Evolutionary conservation across 2,888 invertebrate species (phyloP).

Genomic region (Tholera decimalis): DNA sequence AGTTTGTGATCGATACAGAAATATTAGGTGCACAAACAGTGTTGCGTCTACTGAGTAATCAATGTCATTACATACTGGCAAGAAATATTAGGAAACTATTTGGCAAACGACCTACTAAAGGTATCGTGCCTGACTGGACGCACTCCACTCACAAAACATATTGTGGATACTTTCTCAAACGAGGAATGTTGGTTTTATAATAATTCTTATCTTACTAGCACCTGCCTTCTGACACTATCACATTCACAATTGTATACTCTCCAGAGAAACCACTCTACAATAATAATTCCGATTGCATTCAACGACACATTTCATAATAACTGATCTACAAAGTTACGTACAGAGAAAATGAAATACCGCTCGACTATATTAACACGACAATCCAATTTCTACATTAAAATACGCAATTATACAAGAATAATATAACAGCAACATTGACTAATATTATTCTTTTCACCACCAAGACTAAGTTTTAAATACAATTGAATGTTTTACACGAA

Average conservation of each 20-base stretch:
- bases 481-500: conserved; percentile 42
- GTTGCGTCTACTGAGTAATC: conserved; percentile 24
- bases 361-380: conserved; percentile 24
- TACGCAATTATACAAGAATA: conserved; percentile 52
- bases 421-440: conserved; percentile 49
- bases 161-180: conserved; percentile 57
- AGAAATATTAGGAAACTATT: conserved; percentile 74
- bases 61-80: conserved; percentile 76
- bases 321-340: conserved; percentile 31
- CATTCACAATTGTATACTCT: conserved; percentile 71
- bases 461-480: conserved; percentile 39
- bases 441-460: conserved; percentile 37
- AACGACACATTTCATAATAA: conserved; percentile 4
- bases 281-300: conserved; percentile 15
- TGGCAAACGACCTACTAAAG: conserved; percentile 74
- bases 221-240: conserved; percentile 75
- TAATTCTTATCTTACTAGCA: conserved; percentile 80
- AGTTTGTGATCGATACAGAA: conserved; percentile 52
- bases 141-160: conserved; percentile 49
- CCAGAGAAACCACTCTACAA: conserved; percentile 21
- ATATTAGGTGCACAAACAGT: conserved; percentile 50
- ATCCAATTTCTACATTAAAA: conserved; percentile 38
- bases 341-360: conserved; percentile 27
- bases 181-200: conserved; percentile 78
- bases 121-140: conserved; percentile 58